Percentiles rank a stretch among this genome's conserved stretches.
Evolutionary conservation across 2,797 vertebrate species (phyloP).

Genomic region (Brotogeris chrysoptera): DNA sequence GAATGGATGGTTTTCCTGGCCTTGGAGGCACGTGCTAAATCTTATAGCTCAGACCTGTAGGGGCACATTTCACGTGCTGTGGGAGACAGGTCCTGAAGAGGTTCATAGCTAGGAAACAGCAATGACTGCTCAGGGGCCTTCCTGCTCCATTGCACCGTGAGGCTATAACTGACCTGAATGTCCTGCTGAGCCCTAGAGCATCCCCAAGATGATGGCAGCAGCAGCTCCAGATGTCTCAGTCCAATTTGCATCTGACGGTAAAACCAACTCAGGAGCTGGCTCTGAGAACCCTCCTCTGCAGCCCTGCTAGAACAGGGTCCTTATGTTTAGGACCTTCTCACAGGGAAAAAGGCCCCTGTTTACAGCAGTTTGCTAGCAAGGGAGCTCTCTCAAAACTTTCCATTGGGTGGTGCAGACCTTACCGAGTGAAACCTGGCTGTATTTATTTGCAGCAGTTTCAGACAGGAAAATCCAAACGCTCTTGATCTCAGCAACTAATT

Average conservation of each 20-base stretch:
- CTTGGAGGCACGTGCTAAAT: neutral
- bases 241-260: neutral
- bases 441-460: neutral
- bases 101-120: neutral
- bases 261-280: neutral
- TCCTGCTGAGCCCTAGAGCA: neutral
- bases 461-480: neutral
- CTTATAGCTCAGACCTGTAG: neutral
- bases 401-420: neutral
- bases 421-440: neutral
- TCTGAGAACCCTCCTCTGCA: neutral
- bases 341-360: neutral
- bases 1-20: neutral
- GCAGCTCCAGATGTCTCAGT: neutral
- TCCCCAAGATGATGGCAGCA: neutral
- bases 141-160: neutral
- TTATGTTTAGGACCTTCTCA: neutral
- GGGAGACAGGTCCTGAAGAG: neutral
- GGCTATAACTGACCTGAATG: neutral
- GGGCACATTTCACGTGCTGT: accelerated
- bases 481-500: neutral
- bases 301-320: neutral
- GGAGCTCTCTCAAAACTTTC: neutral
- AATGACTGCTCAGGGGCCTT: neutral
- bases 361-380: neutral